Evolutionary conservation across 2,888 invertebrate species (phyloP).

Genomic region (Nasonia oneida): DNA sequence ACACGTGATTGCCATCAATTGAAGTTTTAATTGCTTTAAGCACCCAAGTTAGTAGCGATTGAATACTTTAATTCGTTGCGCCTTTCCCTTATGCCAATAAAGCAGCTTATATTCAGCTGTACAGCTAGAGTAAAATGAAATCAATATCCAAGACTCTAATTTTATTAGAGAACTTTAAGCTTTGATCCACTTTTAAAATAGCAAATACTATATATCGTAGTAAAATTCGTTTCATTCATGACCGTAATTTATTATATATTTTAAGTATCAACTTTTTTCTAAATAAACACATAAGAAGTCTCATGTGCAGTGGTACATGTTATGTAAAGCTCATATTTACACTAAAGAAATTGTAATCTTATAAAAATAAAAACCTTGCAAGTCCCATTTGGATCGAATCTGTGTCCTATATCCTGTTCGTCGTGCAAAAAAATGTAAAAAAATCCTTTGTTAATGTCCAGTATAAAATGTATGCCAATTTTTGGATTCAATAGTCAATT

Average conservation of each 20-base stretch:
- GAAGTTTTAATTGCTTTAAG: not conserved
- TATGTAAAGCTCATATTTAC: slow-evolving; percentile 35
- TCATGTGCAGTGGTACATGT: slow-evolving; percentile 34
- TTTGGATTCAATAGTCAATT: slow-evolving; percentile 19
- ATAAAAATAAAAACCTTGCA: slow-evolving; percentile 61
- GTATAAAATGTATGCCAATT: slow-evolving; percentile 8
- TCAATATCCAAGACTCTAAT: not conserved
- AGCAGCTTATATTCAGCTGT: slow-evolving; percentile 34
- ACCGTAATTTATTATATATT: not conserved
- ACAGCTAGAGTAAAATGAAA: slow-evolving; percentile 60
- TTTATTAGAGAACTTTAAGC: slow-evolving; percentile 9
- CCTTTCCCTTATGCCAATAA: not conserved
- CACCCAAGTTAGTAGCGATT: slow-evolving; percentile 39
- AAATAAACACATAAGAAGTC: slow-evolving; percentile 48
- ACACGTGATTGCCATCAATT: not conserved
- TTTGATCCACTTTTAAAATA: not conserved
- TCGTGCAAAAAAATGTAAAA: slow-evolving; percentile 54
- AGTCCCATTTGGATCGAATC: slow-evolving; percentile 62
- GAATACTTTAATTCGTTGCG: not conserved
- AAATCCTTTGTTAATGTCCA: slow-evolving; percentile 56
- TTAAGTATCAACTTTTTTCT: not conserved
- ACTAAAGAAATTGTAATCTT: slow-evolving; percentile 48
- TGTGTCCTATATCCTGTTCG: slow-evolving; percentile 61
- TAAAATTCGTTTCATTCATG: too few relatives aligned
- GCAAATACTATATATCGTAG: too few relatives aligned